Base-by-base conservation (phyloP, 2,797 vertebrate species). In the Gymnocypris eckloni region DNA sequence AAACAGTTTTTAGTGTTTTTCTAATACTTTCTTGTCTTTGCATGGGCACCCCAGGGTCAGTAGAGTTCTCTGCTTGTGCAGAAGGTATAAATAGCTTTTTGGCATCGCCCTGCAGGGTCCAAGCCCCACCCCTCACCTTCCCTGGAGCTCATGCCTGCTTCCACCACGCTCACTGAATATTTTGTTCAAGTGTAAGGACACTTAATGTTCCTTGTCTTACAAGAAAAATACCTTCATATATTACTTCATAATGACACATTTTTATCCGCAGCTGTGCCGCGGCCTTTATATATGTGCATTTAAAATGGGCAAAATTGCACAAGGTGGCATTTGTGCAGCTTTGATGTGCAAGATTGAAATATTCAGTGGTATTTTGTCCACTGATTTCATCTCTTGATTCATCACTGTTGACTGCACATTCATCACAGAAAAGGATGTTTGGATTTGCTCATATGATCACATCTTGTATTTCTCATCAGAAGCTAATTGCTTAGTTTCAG, bases 31-130 rank as follows among this genome's bases (percentile, higher is more conserved):
- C n/a, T 52, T 70, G 72, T 82, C 70, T 67, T 84, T n/a, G 52
- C 7, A 37, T 67, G 70, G 81, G 48, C 56, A 82, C 72, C 56
- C 54, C 52, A 50, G 81, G 81, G 87, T 73, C 52, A 82, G 10
- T 9, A 66, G 20, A 16, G 33, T 85, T 81, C 75, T 81, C 48
- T 61, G 56, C 80, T 59, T 81, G 41, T 54, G 45, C n/a, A 50
- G 79, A 76, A 18, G 72, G 50, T 87, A 88, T 86, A 89, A 87
- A 88, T 89, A 88, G 81, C 43, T 83, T n/a, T 61, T 25, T 71
- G 76, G 67, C 76, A 83, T 86, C 56, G 45, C 59, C 66, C 52
- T 86, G 70, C 15, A 20, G 18, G 75, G 67, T 33, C 64, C 39
- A 45, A 25, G 15, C 75, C 64, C n/a, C 43, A 39, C 81, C 79